These are phyloP conservation scores for Chrysemys picta DNA, from an alignment of 2,113 vertebrate genomes.

Conservation along the genomic window DNA sequence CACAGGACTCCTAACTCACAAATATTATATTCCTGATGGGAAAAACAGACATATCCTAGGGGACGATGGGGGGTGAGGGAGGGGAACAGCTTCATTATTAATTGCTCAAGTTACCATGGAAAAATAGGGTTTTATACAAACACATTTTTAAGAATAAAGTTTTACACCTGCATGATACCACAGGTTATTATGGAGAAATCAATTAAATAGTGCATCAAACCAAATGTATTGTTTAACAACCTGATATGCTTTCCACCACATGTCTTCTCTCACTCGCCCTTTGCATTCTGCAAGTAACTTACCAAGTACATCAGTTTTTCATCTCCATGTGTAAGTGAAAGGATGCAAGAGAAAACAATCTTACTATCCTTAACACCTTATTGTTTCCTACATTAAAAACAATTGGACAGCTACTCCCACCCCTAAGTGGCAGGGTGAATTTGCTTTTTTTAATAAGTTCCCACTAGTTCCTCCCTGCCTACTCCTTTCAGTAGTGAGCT, in stretches of 20 bases:
- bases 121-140: not conserved
- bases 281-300: not conserved
- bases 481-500: not conserved
- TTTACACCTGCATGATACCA: not conserved
- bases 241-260: not conserved
- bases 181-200: not conserved
- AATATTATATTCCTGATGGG: not conserved
- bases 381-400: not conserved
- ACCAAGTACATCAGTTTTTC: not conserved
- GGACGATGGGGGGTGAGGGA: not conserved
- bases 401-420: not conserved
- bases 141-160: not conserved
- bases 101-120: not conserved
- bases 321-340: not conserved
- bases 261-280: not conserved
- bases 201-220: not conserved
- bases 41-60: not conserved
- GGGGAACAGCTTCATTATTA: not conserved
- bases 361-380: rapidly evolving
- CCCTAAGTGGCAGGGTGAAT: not conserved
- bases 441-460: not conserved
- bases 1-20: not conserved
- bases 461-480: constrained; percentile 45
- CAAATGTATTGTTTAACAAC: rapidly evolving
- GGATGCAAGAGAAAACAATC: rapidly evolving